Evolutionary conservation across 2,797 vertebrate genomes (phyloP), one percentile per base, ranked within the genome.

Genomic region (Melanotaenia nigrans): DNA sequence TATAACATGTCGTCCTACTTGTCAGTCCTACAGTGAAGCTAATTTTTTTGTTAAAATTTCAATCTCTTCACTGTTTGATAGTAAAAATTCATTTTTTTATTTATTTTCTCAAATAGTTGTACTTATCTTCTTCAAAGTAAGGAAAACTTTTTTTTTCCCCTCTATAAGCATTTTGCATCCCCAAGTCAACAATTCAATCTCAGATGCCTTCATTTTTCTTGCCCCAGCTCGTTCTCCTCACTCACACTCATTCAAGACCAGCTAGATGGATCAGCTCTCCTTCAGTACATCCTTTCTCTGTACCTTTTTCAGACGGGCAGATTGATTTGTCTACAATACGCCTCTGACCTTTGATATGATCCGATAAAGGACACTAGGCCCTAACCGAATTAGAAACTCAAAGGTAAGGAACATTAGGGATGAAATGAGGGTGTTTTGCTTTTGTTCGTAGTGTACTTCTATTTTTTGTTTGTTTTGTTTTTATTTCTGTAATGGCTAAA

Each of bases 311-410:
- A 95, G 93, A 96, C 93, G 79, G 76, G 79, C 88, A 91, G 88
- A 94, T 92, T 91, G 92, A 85, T 93, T 94, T 93, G 89, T 93
- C 92, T 92, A 93, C 90, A 94, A 92, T 85, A 95, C 83, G 93
- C 91, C 94, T 94, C 91, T 95, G 95, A 96, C 95, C 95, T 96
- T 96, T 95, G 90, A 94, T 94, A 93, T 95, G 88, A 97, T 96
- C 89, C 87, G 88, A 96, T 96, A 95, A 95, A 89, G 87, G 85
- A 91, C 84, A 86, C 82, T 45, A 72, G 92, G 94, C 94, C 93
- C 96, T 95, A 94, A 96, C 92, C 85, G 88, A 95, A 96, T 95
- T 96, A 96, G 94, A 89, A 92, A 96, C 95, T 95, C 93, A 95
- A 93, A 93, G 81, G 93, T 93, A 94, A 92, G 95, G 85, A 87